phyloP scores from a whole-genome alignment of 2,888 invertebrate species.

The Nysson spinosus region DNA sequence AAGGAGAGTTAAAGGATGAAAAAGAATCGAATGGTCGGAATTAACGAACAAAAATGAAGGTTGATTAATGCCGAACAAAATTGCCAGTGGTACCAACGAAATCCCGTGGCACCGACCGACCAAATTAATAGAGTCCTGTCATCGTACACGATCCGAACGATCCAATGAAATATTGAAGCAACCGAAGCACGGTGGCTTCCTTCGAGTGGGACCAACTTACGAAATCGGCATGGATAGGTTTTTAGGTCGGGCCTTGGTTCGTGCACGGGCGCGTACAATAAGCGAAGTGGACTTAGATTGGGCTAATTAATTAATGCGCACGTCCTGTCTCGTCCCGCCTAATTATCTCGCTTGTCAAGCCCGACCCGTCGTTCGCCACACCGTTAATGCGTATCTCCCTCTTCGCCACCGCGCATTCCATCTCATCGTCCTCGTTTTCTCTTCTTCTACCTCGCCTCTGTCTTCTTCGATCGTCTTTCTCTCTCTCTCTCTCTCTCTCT shows the following conservation, averaged over 20 bases:
- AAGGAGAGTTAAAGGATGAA: background rate
- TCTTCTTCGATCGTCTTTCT: slow-evolving; percentile 5
- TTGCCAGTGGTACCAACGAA: slow-evolving; percentile 1
- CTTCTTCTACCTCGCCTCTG: slow-evolving; percentile 26
- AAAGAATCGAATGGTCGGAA: slow-evolving; percentile 19
- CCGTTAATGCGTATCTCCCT: slow-evolving; percentile 61
- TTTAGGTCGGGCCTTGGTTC: slow-evolving; percentile 65
- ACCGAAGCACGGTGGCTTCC: background rate
- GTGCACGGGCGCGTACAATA: slow-evolving; percentile 66
- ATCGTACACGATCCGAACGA: slow-evolving; percentile 1
- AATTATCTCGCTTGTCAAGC: slow-evolving; percentile 76
- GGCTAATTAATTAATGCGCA: slow-evolving; percentile 77
- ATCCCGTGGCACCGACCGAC: slow-evolving; percentile 1
- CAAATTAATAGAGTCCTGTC: slow-evolving; percentile 29
- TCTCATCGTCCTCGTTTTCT: slow-evolving; percentile 30
- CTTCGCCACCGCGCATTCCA: slow-evolving; percentile 15
- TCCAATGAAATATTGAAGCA: background rate
- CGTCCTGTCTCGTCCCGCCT: slow-evolving; percentile 76
- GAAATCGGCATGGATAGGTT: slow-evolving; percentile 59
- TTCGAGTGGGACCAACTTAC: slow-evolving; percentile 18
- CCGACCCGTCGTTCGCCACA: slow-evolving; percentile 65
- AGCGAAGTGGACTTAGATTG: slow-evolving; percentile 75
- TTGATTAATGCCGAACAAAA: slow-evolving; percentile 32
- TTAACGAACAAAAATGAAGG: slow-evolving; percentile 34
- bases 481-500: slow-evolving; percentile 1